These are phyloP conservation scores for Cataglyphis livida DNA, from an alignment of 2,888 invertebrate species.

Conservation along the genomic window DNA sequence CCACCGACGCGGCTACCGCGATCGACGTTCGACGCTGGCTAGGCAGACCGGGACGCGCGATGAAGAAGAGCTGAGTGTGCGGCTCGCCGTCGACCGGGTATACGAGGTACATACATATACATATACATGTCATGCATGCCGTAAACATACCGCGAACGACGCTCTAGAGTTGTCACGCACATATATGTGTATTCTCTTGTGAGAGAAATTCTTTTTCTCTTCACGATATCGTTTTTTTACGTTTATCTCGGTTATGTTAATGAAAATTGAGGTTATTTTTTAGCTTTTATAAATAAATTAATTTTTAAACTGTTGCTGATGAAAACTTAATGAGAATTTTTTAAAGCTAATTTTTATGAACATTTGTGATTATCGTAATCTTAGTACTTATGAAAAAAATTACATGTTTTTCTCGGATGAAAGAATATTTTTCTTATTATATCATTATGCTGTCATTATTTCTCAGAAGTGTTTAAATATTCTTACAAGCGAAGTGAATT, in stretches of 20 bases:
- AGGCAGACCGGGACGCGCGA: neutral
- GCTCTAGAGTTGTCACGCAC: neutral
- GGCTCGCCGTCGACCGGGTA: neutral
- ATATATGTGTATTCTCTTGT: neutral
- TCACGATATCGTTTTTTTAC: neutral
- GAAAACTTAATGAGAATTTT: neutral
- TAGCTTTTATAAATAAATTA: neutral
- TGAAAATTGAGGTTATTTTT: neutral
- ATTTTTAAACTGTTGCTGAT: neutral
- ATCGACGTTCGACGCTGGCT: neutral
- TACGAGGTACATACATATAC: neutral
- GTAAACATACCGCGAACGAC: neutral
- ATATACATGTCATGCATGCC: neutral
- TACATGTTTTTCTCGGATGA: neutral
- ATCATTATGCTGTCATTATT: neutral
- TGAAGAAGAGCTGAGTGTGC: conserved; percentile 1
- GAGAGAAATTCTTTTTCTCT: neutral
- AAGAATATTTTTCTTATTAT: neutral
- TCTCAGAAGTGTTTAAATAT: neutral
- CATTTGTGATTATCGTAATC: neutral
- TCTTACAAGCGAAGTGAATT: neutral
- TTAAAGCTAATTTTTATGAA: neutral
- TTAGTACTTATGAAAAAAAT: neutral
- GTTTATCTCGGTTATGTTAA: neutral
- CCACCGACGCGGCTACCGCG: neutral